A percentile compares a stretch with the other conserved stretches of the same genome.
Evolutionary conservation across 1,140 invertebrate genomes (phyloP).

Genomic region (Heliothis subflexa): DNA sequence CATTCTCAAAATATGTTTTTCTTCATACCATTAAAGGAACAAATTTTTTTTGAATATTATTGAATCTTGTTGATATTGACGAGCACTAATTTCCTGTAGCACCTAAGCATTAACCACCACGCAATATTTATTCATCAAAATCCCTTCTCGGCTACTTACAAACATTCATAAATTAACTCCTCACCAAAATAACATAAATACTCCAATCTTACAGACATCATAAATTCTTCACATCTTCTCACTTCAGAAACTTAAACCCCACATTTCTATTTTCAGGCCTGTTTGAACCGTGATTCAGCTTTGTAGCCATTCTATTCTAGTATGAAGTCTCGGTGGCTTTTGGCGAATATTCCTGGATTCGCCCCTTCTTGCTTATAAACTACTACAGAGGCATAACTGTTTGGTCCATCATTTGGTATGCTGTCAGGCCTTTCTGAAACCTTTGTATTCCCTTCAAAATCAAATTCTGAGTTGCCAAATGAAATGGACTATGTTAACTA

Average conservation of each 20-base stretch:
- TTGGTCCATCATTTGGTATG: background rate
- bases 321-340: background rate
- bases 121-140: no score
- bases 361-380: background rate
- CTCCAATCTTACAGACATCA: background rate
- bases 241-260: slow-evolving; percentile 16
- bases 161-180: background rate
- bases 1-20: background rate
- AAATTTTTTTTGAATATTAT: no score
- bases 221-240: slow-evolving; percentile 5
- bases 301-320: background rate
- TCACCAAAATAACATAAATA: background rate
- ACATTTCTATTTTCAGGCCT: slow-evolving; percentile 5
- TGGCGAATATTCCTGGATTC: background rate
- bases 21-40: no score
- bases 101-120: no score
- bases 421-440: background rate
- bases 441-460: background rate
- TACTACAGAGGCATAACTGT: background rate
- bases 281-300: slow-evolving; percentile 10
- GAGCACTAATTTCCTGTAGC: no score
- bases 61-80: no score
- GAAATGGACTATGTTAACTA: background rate
- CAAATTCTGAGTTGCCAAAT: background rate
- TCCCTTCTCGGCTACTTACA: no score